Evolutionary conservation across 2,888 invertebrate species (phyloP).

Genomic region (Agrotis puta): DNA sequence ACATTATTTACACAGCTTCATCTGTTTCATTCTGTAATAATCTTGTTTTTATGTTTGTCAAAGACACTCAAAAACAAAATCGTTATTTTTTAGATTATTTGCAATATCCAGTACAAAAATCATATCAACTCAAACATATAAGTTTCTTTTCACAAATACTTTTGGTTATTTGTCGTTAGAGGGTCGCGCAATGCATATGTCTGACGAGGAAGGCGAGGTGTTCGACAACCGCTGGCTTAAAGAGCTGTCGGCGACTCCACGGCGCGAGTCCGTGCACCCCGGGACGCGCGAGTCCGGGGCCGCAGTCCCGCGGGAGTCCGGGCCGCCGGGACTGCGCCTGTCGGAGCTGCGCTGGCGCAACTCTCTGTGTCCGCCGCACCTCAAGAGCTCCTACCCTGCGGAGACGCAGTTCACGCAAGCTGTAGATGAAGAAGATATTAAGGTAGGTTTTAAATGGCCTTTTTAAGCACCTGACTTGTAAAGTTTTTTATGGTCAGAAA

Average conservation of each 20-base stretch:
- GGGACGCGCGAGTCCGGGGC: conserved; percentile 72
- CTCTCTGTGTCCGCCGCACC: conserved; percentile 95
- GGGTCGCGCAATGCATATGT: conserved; percentile 92
- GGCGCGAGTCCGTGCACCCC: conserved; percentile 82
- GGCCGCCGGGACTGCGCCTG: conserved; percentile 74
- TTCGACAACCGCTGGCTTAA: conserved; percentile 95
- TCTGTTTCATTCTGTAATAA: background rate
- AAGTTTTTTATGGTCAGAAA: no score
- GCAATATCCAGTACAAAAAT: no score
- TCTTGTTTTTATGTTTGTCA: background rate
- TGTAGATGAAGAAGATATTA: conserved; percentile 88
- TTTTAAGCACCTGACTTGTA: background rate
- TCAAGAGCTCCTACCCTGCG: conserved; percentile 96
- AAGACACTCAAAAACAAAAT: background rate
- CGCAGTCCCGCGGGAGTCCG: conserved; percentile 57
- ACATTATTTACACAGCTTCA: background rate
- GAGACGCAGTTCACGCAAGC: conserved; percentile 93
- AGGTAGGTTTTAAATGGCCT: conserved; percentile 70
- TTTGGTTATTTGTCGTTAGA: conserved; percentile 67
- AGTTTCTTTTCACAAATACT: background rate
- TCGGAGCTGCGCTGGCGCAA: conserved; percentile 95
- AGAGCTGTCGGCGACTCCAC: conserved; percentile 92
- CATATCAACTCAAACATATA: no score
- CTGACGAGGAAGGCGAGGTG: conserved; percentile 96
- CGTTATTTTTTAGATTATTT: background rate